A percentile compares a stretch with the other conserved stretches of the same genome.
These are phyloP conservation scores for Drosophila phalerata DNA, from an alignment of 2,888 invertebrate genomes.

Conservation along the genomic window DNA sequence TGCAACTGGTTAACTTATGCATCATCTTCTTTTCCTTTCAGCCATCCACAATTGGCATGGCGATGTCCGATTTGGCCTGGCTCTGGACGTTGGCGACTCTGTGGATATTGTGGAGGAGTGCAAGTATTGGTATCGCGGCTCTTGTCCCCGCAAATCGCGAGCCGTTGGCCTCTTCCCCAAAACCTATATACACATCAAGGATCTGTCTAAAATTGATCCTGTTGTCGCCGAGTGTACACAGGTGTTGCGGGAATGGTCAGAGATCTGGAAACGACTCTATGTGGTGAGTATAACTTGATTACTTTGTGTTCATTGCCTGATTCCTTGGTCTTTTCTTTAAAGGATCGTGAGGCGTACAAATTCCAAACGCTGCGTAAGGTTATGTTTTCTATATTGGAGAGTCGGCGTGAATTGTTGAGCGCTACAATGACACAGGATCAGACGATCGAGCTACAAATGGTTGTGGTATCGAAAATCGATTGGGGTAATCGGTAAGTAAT, in stretches of 20 bases:
- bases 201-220: slow-evolving; percentile 94
- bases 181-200: slow-evolving; percentile 93
- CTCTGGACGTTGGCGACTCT: slow-evolving; percentile 96
- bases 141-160: slow-evolving; percentile 91
- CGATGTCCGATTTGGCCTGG: slow-evolving; percentile 91
- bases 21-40: slow-evolving; percentile 79
- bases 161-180: slow-evolving; percentile 91
- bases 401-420: slow-evolving; percentile 93
- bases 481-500: slow-evolving; percentile 96
- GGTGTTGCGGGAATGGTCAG: slow-evolving; percentile 96
- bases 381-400: slow-evolving; percentile 95
- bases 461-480: slow-evolving; percentile 96
- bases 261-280: slow-evolving; percentile 96
- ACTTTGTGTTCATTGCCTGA: not conserved
- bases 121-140: slow-evolving; percentile 93
- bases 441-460: slow-evolving; percentile 93
- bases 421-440: slow-evolving; percentile 97
- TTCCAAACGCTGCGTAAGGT: slow-evolving; percentile 94
- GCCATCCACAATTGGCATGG: slow-evolving; percentile 96
- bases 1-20: slow-evolving; percentile 65
- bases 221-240: slow-evolving; percentile 96
- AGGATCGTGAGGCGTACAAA: slow-evolving; percentile 94
- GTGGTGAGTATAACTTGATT: slow-evolving; percentile 88
- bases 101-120: slow-evolving; percentile 97
- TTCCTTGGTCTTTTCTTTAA: slow-evolving; percentile 62